A percentile compares a stretch with the other conserved stretches of the same genome.
Conservation (phyloP, 2,113 vertebrate species). For the human region GRCh38 chr3:30625001-30625500, state of each 20-base stretch:
- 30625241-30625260: neutral
- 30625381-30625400: constrained; percentile 2
- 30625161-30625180: neutral
- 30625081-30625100: neutral
- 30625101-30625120: neutral
- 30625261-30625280: neutral
- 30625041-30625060: neutral
- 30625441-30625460: neutral
- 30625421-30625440: neutral
- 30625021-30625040: neutral
- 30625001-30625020: neutral
- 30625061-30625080: neutral
- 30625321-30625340: neutral
- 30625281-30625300: neutral
- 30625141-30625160: neutral
- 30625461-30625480: constrained; percentile 32
- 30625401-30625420: neutral
- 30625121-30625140: neutral
- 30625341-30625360: neutral
- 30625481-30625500: constrained; percentile 71
- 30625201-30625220: neutral
- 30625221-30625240: neutral
- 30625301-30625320: neutral
- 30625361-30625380: neutral
- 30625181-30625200: neutral